A percentile compares a stretch with the other conserved stretches of the same genome.
phyloP scores from a whole-genome alignment of 2,888 invertebrate genomes.

The Bellardia bayeri region DNA sequence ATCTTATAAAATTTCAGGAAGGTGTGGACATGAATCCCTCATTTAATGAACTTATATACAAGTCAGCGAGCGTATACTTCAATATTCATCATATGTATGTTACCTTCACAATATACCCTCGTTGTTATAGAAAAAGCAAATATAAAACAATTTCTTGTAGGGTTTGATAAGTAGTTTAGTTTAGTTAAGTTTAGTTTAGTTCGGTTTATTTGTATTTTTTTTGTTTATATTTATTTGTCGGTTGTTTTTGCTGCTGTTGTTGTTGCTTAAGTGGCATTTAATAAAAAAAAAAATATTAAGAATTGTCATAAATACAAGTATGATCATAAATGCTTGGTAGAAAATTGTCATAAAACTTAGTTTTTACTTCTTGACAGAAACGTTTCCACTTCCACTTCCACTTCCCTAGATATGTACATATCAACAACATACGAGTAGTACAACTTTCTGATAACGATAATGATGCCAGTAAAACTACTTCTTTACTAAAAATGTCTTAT shows the following conservation, averaged over 20 bases:
- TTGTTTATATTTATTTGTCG: background rate
- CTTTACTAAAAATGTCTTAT: background rate
- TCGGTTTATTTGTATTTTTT: background rate
- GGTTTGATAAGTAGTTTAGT: slow-evolving; percentile 29
- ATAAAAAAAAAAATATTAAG: slow-evolving; percentile 66
- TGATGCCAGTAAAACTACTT: slow-evolving; percentile 9
- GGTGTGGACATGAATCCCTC: no score
- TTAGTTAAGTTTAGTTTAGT: slow-evolving; percentile 30
- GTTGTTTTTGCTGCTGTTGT: slow-evolving; percentile 9
- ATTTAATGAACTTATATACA: no score
- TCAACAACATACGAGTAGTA: background rate
- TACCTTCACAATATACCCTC: background rate
- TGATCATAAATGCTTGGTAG: slow-evolving; percentile 40
- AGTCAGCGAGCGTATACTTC: no score
- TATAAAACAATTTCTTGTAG: background rate
- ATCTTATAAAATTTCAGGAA: no score
- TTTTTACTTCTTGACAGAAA: slow-evolving; percentile 12
- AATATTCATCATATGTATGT: no score
- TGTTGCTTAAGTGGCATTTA: slow-evolving; percentile 64
- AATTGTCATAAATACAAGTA: slow-evolving; percentile 59
- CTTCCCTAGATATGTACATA: background rate
- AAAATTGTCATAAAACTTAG: slow-evolving; percentile 61
- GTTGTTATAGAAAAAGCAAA: background rate
- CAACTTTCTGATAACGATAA: slow-evolving; percentile 12
- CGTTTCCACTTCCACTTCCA: background rate